Evolutionary conservation across 2,113 vertebrate genomes (phyloP).

Genomic region (Gymnogyps californianus): DNA sequence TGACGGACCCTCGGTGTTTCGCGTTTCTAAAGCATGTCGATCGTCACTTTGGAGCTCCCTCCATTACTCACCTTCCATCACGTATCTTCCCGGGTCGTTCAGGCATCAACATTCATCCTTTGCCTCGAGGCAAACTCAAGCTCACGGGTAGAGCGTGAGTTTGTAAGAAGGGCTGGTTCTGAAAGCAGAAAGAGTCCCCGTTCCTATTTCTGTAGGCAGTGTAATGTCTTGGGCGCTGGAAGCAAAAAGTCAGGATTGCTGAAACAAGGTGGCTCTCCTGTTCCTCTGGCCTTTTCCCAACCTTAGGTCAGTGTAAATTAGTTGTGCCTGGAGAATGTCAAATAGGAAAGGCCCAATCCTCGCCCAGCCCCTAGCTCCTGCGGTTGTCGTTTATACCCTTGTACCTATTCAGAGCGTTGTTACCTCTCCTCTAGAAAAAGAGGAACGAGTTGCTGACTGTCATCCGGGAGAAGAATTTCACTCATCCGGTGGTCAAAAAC

Average conservation of each 20-base stretch:
- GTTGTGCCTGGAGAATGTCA: neutral
- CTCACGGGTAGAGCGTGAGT: accelerated
- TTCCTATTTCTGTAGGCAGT: neutral
- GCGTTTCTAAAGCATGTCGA: accelerated
- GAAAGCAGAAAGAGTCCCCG: neutral
- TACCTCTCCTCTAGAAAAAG: constrained; percentile 70
- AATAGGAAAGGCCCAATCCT: neutral
- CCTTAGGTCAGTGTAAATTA: neutral
- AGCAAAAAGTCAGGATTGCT: neutral
- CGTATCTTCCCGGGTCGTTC: accelerated
- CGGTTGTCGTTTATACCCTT: neutral
- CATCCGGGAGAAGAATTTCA: constrained; percentile 72
- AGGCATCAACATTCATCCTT: neutral
- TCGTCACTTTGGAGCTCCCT: accelerated
- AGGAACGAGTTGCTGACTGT: constrained; percentile 69
- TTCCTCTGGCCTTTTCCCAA: neutral
- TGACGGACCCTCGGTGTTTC: accelerated
- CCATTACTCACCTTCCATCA: accelerated
- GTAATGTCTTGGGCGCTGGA: neutral
- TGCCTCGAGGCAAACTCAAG: neutral
- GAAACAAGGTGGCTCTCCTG: neutral
- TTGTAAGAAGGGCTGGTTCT: neutral
- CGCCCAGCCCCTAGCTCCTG: too few species aligned
- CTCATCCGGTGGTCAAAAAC: constrained; percentile 75
- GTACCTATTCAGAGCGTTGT: neutral